Evolutionary conservation across 2,113 vertebrate species (phyloP).

Genomic region (Cynopterus brachyotis): DNA sequence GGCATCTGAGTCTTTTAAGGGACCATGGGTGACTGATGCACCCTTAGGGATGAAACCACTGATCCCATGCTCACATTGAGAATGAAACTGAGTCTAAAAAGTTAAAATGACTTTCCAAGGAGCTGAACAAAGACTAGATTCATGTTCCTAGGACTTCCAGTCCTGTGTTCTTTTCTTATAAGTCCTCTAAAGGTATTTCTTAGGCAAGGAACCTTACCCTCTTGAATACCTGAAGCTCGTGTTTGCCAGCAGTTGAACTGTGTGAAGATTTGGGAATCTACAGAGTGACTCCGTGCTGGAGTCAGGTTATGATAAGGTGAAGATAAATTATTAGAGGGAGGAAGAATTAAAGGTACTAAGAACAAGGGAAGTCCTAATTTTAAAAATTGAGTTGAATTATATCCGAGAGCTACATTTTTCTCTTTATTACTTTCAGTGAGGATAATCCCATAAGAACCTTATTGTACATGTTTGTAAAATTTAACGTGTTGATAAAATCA

Average conservation of each 20-base stretch:
- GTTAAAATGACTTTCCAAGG: constrained; percentile 21
- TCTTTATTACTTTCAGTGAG: neutral
- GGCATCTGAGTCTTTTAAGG: neutral
- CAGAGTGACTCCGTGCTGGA: neutral
- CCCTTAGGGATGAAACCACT: neutral
- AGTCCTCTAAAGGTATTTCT: neutral
- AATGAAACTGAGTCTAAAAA: neutral
- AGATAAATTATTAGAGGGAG: neutral
- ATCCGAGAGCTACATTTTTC: neutral
- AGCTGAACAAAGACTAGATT: constrained; percentile 7
- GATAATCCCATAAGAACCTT: constrained; percentile 9
- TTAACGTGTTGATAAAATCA: constrained; percentile 10
- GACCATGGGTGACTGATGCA: neutral
- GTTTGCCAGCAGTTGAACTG: neutral
- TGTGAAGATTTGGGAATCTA: neutral
- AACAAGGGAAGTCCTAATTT: neutral
- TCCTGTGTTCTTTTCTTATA: neutral
- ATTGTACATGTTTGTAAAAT: constrained; percentile 2
- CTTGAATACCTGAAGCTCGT: constrained; percentile 8
- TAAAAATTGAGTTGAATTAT: neutral
- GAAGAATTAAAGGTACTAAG: neutral
- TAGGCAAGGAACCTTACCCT: neutral
- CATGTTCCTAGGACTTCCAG: neutral
- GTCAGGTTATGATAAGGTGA: neutral
- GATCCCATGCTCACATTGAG: neutral